Conservation (phyloP, 92 coral and sea anemone genomes). For the Meandrina meandrites region DNA sequence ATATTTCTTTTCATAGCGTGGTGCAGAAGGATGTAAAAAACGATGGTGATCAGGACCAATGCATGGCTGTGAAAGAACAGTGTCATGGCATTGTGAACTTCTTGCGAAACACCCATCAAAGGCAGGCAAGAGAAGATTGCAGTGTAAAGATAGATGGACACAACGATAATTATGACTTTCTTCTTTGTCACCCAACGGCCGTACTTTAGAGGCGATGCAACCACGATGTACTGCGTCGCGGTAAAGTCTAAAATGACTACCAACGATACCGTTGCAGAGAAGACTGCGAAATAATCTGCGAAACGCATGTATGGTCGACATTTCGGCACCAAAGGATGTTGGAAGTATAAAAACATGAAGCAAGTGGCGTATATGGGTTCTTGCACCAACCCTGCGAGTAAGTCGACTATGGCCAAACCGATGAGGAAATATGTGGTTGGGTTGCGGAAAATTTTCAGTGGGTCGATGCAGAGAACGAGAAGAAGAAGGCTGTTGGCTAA, state of each 20-base stretch:
- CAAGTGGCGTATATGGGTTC: constrained; percentile 22
- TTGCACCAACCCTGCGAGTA: constrained; percentile 10
- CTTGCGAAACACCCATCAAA: not conserved
- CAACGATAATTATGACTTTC: not conserved
- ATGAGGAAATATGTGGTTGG: constrained; percentile 30
- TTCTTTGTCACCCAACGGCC: constrained; percentile 10
- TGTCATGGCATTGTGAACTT: not conserved
- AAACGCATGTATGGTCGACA: not conserved
- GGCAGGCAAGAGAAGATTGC: not conserved
- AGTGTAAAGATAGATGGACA: constrained; percentile 2
- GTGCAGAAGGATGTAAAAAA: not conserved
- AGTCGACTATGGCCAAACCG: constrained; percentile 39
- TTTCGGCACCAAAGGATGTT: not conserved
- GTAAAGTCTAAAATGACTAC: constrained; percentile 3
- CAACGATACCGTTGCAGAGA: not conserved
- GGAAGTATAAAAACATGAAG: not conserved
- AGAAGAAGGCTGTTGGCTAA: constrained; percentile 29
- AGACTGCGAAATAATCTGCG: not conserved
- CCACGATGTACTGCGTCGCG: constrained; percentile 24
- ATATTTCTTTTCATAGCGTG: constrained; percentile 8
- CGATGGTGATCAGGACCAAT: not conserved
- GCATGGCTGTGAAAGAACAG: not conserved
- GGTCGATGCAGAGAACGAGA: constrained; percentile 14
- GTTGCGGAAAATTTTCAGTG: constrained; percentile 34
- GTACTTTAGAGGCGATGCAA: constrained; percentile 28